Conservation (phyloP, 2,113 vertebrate genomes). For the Xenopus borealis region DNA sequence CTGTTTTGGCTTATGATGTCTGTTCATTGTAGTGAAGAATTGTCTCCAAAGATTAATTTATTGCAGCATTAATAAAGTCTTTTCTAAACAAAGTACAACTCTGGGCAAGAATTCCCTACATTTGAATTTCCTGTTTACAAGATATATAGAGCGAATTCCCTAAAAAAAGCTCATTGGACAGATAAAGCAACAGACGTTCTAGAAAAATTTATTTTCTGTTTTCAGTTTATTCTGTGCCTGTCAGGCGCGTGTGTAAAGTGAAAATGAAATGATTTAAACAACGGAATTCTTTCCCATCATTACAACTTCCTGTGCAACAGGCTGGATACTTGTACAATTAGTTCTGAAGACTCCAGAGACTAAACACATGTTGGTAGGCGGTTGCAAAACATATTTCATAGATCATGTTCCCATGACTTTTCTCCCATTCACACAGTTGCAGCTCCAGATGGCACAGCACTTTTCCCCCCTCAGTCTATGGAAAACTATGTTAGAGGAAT, state of each 20-base stretch:
- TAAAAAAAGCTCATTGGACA: neutral
- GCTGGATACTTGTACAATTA: slow-evolving; percentile 21
- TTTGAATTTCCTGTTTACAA: neutral
- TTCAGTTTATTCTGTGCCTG: slow-evolving; percentile 1
- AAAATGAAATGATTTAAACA: slow-evolving; percentile 44
- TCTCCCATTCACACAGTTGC: slow-evolving; percentile 18
- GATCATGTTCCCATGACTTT: slow-evolving; percentile 34
- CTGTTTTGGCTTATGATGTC: too few relatives aligned
- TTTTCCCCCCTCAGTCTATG: neutral
- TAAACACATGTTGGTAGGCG: slow-evolving; percentile 40
- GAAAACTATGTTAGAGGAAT: neutral
- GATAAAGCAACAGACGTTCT: neutral
- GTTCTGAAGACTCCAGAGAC: slow-evolving; percentile 35
- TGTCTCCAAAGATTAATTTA: too few relatives aligned
- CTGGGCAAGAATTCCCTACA: neutral
- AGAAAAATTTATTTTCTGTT: neutral
- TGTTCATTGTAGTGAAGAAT: too few relatives aligned
- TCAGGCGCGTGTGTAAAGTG: slow-evolving; percentile 25
- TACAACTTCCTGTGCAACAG: slow-evolving; percentile 37
- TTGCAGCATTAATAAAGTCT: too few relatives aligned
- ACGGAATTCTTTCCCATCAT: slow-evolving; percentile 44
- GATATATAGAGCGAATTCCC: neutral
- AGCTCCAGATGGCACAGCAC: slow-evolving; percentile 16
- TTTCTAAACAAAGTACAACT: too few relatives aligned
- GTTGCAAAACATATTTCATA: slow-evolving; percentile 28